These are phyloP conservation scores for Pseudorasbora parva DNA, from an alignment of 2,113 vertebrate genomes.

Conservation along the genomic window DNA sequence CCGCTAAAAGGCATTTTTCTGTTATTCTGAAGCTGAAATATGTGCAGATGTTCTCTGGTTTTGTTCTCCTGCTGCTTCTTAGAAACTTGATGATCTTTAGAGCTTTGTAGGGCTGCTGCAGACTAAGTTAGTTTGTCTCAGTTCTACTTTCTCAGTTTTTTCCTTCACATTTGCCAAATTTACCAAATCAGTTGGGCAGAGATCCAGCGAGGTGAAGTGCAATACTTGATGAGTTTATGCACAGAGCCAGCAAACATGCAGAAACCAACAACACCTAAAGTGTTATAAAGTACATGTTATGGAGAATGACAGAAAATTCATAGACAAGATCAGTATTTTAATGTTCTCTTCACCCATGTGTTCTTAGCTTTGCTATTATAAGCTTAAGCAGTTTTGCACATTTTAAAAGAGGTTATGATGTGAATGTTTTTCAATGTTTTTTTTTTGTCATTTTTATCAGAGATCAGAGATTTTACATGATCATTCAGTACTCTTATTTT, in stretches of 20 bases:
- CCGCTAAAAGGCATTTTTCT: slow-evolving; percentile 51
- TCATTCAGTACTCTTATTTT: no score
- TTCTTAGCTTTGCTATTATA: not conserved
- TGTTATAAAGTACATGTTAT: not conserved
- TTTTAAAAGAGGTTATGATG: no score
- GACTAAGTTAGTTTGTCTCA: slow-evolving; percentile 29
- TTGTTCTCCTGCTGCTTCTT: slow-evolving; percentile 25
- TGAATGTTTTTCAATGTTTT: no score
- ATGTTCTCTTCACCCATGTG: not conserved
- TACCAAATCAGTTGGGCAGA: not conserved
- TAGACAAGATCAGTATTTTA: not conserved
- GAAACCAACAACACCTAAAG: not conserved
- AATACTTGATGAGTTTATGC: not conserved
- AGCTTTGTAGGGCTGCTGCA: slow-evolving; percentile 34
- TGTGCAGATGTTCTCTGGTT: slow-evolving; percentile 1
- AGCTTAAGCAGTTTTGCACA: no score
- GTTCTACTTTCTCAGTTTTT: slow-evolving; percentile 43
- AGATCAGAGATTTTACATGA: no score
- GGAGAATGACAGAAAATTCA: not conserved
- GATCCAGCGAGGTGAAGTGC: not conserved
- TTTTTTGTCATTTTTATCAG: no score
- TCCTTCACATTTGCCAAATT: slow-evolving; percentile 10
- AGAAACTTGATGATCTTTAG: slow-evolving; percentile 40
- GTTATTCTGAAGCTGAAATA: slow-evolving; percentile 50
- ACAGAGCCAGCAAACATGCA: not conserved